Evolutionary conservation across 2,797 vertebrate genomes (phyloP).

Genomic region (Calcarius lapponicus): DNA sequence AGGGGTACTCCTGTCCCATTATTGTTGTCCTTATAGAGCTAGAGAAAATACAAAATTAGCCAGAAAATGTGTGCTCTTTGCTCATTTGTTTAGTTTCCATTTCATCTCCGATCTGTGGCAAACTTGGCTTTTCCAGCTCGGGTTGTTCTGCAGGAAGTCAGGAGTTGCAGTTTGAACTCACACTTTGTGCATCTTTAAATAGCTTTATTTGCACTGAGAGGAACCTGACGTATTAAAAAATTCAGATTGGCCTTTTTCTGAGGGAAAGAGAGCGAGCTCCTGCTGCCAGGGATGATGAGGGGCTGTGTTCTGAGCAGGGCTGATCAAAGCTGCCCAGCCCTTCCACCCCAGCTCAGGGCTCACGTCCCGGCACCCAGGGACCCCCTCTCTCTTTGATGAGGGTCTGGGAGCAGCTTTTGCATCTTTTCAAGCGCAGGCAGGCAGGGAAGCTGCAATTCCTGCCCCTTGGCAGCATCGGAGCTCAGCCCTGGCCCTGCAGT

Average conservation of each 20-base stretch:
- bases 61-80: not conserved
- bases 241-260: not conserved
- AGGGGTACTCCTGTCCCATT: not conserved
- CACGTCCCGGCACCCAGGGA: not conserved
- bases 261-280: not conserved
- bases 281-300: accelerated
- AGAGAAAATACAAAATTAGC: not conserved
- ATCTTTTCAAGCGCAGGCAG: not conserved
- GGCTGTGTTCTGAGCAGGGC: not conserved
- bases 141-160: not conserved
- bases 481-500: accelerated
- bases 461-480: not conserved
- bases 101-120: not conserved
- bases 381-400: not conserved
- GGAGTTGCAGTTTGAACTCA: not conserved
- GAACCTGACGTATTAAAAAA: not conserved
- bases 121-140: not conserved
- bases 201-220: not conserved
- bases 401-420: not conserved
- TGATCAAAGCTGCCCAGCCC: not conserved
- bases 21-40: not conserved
- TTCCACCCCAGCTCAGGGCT: not conserved
- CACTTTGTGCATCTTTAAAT: not conserved
- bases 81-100: not conserved
- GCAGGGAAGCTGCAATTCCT: not conserved